These are phyloP conservation scores for Papilio demoleus DNA, from an alignment of 2,888 invertebrate genomes.

Conservation along the genomic window DNA sequence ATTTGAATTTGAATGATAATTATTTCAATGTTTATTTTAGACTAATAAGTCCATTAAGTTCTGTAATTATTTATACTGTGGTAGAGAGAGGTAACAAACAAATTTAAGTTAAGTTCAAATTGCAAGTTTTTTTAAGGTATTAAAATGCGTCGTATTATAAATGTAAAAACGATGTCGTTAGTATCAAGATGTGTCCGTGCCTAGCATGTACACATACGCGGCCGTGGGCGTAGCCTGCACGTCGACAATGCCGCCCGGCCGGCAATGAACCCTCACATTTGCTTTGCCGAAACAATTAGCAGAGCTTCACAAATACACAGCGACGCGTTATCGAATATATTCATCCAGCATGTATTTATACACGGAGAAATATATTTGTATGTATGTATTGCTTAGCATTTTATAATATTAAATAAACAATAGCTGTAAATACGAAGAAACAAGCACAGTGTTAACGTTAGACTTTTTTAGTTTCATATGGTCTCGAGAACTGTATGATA, in stretches of 20 bases:
- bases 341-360: neutral
- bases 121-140: too few species aligned
- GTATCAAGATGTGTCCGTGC: slow-evolving; percentile 26
- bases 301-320: slow-evolving; percentile 52
- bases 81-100: neutral
- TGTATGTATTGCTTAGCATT: neutral
- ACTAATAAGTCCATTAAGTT: slow-evolving; percentile 8
- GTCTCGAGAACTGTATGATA: neutral
- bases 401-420: neutral
- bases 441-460: too few species aligned
- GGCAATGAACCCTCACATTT: slow-evolving; percentile 80
- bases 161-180: neutral
- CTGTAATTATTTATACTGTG: neutral
- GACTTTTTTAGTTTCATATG: slow-evolving; percentile 2
- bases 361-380: neutral
- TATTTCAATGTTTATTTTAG: slow-evolving; percentile 9
- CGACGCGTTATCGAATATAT: slow-evolving; percentile 18
- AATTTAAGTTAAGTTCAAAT: neutral
- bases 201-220: slow-evolving; percentile 15
- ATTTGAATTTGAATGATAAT: slow-evolving; percentile 17
- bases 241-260: slow-evolving; percentile 50
- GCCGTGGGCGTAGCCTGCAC: slow-evolving; percentile 39
- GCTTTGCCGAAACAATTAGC: slow-evolving; percentile 79
- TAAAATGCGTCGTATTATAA: too few species aligned
- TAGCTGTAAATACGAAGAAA: neutral